A percentile compares a stretch with the other conserved stretches of the same genome.
These are phyloP conservation scores for Myrmophylax atrothorax DNA, from an alignment of 2,113 vertebrate species.

Conservation along the genomic window DNA sequence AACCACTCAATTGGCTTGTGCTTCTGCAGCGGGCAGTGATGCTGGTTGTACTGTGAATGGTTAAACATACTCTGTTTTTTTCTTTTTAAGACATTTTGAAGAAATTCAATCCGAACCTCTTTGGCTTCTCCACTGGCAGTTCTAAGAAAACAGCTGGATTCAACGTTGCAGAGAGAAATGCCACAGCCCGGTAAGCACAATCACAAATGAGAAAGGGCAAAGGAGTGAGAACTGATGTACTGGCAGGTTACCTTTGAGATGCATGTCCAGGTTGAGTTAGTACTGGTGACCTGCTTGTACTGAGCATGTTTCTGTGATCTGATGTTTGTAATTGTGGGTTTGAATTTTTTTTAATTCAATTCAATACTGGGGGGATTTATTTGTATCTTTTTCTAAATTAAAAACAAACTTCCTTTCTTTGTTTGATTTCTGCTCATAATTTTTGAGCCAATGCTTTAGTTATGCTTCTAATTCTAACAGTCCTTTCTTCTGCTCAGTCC, in stretches of 20 bases:
- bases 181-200: constrained; percentile 80
- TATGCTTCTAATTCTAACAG: neutral
- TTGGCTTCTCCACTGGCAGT: constrained; percentile 82
- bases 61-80: neutral
- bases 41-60: neutral
- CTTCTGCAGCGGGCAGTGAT: fast-evolving
- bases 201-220: fast-evolving
- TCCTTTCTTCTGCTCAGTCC: neutral
- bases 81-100: constrained; percentile 86
- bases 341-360: neutral
- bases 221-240: neutral
- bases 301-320: neutral
- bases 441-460: neutral
- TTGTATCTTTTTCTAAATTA: neutral
- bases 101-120: constrained; percentile 86
- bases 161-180: constrained; percentile 81
- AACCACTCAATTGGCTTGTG: fast-evolving
- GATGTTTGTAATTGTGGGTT: neutral
- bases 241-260: neutral
- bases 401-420: neutral
- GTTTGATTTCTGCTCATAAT: neutral
- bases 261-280: neutral
- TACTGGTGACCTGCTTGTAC: neutral
- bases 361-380: neutral
- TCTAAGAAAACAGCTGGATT: constrained; percentile 74